These are phyloP conservation scores for Myrmecobius fasciatus DNA, from an alignment of 2,113 vertebrate genomes.

Conservation along the genomic window DNA sequence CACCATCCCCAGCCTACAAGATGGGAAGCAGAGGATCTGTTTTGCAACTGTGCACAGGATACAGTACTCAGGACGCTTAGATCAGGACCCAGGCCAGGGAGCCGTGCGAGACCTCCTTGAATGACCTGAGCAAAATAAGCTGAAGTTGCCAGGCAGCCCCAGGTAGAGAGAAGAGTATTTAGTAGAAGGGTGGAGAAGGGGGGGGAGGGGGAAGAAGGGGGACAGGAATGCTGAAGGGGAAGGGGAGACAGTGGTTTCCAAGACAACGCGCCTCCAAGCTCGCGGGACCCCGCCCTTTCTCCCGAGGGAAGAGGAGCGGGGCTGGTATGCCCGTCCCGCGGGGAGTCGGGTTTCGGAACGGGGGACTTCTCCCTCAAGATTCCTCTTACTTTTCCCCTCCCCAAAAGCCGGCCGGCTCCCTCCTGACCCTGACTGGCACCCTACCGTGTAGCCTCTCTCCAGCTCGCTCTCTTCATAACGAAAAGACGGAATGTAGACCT, in stretches of 20 bases:
- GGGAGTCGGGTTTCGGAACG: background rate
- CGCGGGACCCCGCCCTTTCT: conserved; percentile 19
- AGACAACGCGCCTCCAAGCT: background rate
- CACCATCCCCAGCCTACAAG: too few species aligned
- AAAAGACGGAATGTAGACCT: conserved; percentile 95
- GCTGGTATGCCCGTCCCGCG: background rate
- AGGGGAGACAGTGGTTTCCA: background rate
- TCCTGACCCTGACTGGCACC: conserved; percentile 60
- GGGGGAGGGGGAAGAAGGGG: too few species aligned
- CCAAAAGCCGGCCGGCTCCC: background rate
- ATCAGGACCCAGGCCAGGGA: background rate
- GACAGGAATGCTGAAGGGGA: background rate
- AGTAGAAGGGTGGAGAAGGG: too few species aligned
- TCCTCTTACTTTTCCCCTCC: background rate
- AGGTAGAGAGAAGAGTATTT: background rate
- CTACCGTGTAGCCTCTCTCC: conserved; percentile 96
- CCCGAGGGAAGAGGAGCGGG: conserved; percentile 13
- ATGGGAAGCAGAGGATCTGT: background rate
- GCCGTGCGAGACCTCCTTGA: background rate
- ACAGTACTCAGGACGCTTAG: background rate
- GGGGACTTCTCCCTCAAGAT: background rate
- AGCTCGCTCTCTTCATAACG: conserved; percentile 92
- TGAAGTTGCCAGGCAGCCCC: too few species aligned
- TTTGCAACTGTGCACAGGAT: background rate
- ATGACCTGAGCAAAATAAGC: too few species aligned